A percentile compares a stretch with the other conserved stretches of the same genome.
These are phyloP conservation scores for Meloidogyne chitwoodi DNA, from an alignment of 1,140 invertebrate species.

Conservation along the genomic window DNA sequence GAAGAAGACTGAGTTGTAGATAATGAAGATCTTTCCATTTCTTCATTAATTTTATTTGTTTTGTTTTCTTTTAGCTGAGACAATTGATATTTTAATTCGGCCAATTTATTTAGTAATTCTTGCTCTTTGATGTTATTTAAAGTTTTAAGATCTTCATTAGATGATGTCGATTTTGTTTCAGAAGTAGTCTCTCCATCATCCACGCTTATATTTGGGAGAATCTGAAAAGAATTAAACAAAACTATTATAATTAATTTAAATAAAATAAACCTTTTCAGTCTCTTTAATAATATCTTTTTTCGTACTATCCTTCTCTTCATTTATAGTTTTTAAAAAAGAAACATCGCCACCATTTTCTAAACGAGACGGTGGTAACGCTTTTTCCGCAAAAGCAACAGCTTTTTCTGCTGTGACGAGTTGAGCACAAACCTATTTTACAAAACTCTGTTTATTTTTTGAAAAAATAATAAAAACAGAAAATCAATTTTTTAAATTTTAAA, in stretches of 20 bases:
- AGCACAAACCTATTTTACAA: neutral
- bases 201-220: neutral
- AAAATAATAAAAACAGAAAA: too few species aligned
- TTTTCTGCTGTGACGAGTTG: neutral
- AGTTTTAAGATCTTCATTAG: neutral
- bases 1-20: neutral
- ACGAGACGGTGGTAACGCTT: neutral
- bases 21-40: neutral
- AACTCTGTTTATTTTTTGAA: too few species aligned
- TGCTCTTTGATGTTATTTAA: neutral
- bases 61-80: neutral
- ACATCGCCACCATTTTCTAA: neutral
- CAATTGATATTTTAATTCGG: neutral
- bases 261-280: neutral
- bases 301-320: neutral
- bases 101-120: neutral
- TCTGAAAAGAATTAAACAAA: neutral
- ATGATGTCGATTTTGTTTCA: neutral
- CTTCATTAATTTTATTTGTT: neutral
- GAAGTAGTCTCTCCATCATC: neutral
- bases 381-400: neutral
- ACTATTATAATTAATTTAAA: too few species aligned
- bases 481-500: too few species aligned
- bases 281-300: neutral
- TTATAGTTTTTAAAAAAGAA: neutral